Percentiles rank a stretch among this genome's conserved stretches.
phyloP scores from a whole-genome alignment of 2,797 vertebrate genomes.

The Hephaestus fuliginosus region DNA sequence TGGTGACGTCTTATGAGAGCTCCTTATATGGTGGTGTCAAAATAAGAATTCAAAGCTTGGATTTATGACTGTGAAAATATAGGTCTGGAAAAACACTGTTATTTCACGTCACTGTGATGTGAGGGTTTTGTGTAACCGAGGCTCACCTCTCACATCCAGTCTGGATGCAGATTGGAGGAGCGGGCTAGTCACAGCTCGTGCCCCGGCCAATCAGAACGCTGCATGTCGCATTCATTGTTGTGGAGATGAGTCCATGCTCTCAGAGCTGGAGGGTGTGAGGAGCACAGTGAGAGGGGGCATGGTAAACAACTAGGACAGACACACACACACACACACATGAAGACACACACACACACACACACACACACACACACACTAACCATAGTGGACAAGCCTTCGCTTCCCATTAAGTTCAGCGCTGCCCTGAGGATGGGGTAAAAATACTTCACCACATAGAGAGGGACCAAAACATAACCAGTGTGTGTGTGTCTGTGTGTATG shows the following conservation, averaged over 20 bases:
- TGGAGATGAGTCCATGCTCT: constrained; percentile 40
- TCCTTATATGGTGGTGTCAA: constrained; percentile 50
- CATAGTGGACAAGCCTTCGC: constrained; percentile 82
- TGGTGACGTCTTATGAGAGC: constrained; percentile 26
- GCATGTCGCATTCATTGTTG: constrained; percentile 29
- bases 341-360: constrained; percentile 34
- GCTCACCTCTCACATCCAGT: constrained; percentile 31
- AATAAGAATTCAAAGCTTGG: constrained; percentile 20
- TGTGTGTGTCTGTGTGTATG: constrained; percentile 13
- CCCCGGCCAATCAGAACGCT: constrained; percentile 57
- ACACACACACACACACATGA: constrained; percentile 29
- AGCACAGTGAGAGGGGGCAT: constrained; percentile 57
- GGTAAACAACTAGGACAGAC: constrained; percentile 75
- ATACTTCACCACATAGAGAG: constrained; percentile 68
- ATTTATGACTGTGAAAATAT: constrained; percentile 25
- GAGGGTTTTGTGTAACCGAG: constrained; percentile 13
- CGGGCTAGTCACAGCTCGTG: constrained; percentile 2
- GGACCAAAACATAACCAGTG: constrained; percentile 53
- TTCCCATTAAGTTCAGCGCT: constrained; percentile 80
- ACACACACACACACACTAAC: constrained; percentile 72
- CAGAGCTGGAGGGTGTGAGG: constrained; percentile 70
- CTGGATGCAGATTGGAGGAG: constrained; percentile 49
- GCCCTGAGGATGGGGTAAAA: constrained; percentile 78
- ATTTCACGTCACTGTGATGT: constrained; percentile 58
- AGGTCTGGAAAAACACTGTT: constrained; percentile 28